Evolutionary conservation across 2,888 invertebrate genomes (phyloP).

Genomic region (Fragum fragum): DNA sequence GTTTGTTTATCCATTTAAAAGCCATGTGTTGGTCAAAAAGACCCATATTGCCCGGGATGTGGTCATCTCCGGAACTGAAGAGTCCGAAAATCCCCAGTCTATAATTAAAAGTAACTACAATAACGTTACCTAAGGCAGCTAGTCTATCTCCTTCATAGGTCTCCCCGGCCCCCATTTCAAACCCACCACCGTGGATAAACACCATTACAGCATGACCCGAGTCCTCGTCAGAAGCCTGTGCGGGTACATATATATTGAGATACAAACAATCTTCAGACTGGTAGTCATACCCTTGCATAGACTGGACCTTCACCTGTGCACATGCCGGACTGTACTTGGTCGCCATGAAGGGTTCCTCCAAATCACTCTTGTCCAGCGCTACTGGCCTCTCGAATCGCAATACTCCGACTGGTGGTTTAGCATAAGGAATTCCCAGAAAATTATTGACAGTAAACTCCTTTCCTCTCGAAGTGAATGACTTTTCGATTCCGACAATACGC

Average conservation of each 20-base stretch:
- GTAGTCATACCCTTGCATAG: constrained; percentile 51
- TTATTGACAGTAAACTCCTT: constrained; percentile 8
- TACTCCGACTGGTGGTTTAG: constrained; percentile 67
- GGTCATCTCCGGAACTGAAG: constrained; percentile 68
- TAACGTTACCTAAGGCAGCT: constrained; percentile 56
- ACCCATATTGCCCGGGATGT: constrained; percentile 88
- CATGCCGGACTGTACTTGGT: constrained; percentile 62
- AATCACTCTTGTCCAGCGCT: constrained; percentile 36
- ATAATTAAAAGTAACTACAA: constrained; percentile 75
- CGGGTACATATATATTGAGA: constrained; percentile 74
- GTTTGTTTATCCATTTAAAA: constrained; percentile 88
- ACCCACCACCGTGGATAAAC: constrained; percentile 71
- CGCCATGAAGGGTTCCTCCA: constrained; percentile 50
- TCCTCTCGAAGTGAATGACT: background rate
- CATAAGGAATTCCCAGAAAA: constrained; percentile 74
- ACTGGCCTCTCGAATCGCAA: constrained; percentile 66
- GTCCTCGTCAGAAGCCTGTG: background rate
- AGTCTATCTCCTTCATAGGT: constrained; percentile 68
- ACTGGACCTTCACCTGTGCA: constrained; percentile 51
- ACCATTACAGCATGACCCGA: constrained; percentile 58
- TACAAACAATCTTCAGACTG: constrained; percentile 75
- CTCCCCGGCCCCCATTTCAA: constrained; percentile 62
- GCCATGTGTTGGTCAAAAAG: constrained; percentile 98
- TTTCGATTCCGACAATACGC: constrained; percentile 4
- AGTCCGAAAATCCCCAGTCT: constrained; percentile 76